A percentile compares a stretch with the other conserved stretches of the same genome.
Conservation (phyloP, 2,797 vertebrate species). For the Molossus molossus region DNA sequence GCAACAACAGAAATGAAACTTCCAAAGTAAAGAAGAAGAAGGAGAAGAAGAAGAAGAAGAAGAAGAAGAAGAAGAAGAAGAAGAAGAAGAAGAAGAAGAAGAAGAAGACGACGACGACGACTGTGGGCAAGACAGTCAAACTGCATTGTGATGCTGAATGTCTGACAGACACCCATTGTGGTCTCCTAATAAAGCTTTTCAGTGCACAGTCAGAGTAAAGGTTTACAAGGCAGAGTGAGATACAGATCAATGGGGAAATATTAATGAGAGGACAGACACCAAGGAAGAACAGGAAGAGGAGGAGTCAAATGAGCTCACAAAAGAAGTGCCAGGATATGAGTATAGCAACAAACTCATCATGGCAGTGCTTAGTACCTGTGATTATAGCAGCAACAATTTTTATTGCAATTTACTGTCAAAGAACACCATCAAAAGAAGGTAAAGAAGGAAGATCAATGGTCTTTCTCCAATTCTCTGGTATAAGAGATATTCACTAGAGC, state of each 20-base stretch:
- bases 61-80: too few species aligned
- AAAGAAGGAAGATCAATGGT: background rate
- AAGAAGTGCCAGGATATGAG: background rate
- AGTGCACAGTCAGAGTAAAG: background rate
- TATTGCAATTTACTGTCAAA: background rate
- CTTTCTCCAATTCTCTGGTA: background rate
- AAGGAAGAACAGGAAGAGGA: background rate
- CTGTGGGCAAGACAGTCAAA: conserved; percentile 80
- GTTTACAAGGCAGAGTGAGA: background rate
- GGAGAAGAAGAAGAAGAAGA: too few species aligned
- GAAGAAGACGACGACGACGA: background rate
- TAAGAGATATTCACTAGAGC: background rate
- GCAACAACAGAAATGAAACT: background rate
- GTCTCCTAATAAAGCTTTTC: background rate
- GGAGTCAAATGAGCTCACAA: background rate
- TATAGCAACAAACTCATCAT: background rate
- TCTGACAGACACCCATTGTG: conserved; percentile 62
- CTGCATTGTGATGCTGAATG: conserved; percentile 79
- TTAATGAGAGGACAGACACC: background rate
- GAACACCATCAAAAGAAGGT: background rate
- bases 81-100: background rate
- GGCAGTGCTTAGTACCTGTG: background rate
- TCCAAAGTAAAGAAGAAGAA: background rate
- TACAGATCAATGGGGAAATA: background rate
- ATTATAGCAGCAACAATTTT: background rate